Percentiles rank a stretch among this genome's conserved stretches.
These are phyloP conservation scores for Lacanobia wlatinum DNA, from an alignment of 2,888 invertebrate genomes.

Conservation along the genomic window DNA sequence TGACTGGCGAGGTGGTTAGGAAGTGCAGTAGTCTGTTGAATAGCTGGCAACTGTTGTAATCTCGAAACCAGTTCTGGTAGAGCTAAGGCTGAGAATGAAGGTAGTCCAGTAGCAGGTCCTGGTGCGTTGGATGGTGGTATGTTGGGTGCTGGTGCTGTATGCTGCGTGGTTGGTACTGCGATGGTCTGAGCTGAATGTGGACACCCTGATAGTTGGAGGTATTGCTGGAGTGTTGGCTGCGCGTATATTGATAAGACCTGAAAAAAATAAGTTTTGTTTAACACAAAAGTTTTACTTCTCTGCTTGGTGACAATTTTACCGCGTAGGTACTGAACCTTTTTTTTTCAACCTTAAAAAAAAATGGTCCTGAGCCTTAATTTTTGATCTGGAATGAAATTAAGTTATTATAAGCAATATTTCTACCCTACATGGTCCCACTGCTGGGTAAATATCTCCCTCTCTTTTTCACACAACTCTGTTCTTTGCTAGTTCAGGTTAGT, in stretches of 20 bases:
- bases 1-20: slow-evolving; percentile 18
- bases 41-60: slow-evolving; percentile 24
- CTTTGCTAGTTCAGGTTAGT: too few relatives aligned
- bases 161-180: slow-evolving; percentile 19
- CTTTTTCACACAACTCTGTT: too few relatives aligned
- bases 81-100: slow-evolving; percentile 42
- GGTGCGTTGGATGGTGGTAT: slow-evolving; percentile 19
- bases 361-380: too few relatives aligned
- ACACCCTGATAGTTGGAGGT: slow-evolving; percentile 55
- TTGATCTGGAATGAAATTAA: too few relatives aligned
- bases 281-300: too few relatives aligned
- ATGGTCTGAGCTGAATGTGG: slow-evolving; percentile 27
- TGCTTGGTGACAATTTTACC: too few relatives aligned
- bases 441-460: too few relatives aligned
- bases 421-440: too few relatives aligned
- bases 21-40: slow-evolving; percentile 12
- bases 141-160: slow-evolving; percentile 3
- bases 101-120: slow-evolving; percentile 26
- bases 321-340: too few relatives aligned
- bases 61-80: slow-evolving; percentile 44
- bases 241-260: slow-evolving; percentile 63
- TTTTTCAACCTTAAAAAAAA: too few relatives aligned
- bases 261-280: slow-evolving; percentile 9
- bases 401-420: too few relatives aligned
- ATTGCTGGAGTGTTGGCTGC: slow-evolving; percentile 62